phyloP scores from a whole-genome alignment of 2,797 vertebrate genomes.

The Xiphophorus birchmanni region DNA sequence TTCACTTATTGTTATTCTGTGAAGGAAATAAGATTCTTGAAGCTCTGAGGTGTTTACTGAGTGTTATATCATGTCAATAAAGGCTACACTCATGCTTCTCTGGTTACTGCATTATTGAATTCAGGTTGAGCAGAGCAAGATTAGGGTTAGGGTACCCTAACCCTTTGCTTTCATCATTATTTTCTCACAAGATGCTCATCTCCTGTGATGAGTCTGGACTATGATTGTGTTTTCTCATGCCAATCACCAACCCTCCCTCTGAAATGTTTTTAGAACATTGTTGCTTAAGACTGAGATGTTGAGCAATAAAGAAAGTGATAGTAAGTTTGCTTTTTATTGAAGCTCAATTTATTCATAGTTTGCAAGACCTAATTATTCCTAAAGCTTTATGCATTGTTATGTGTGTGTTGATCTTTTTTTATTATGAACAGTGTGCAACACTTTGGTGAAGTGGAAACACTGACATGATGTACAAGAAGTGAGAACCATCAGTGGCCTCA shows the following conservation, averaged over 20 bases:
- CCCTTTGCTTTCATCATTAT: neutral
- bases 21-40: neutral
- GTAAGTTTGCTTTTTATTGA: neutral
- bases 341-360: neutral
- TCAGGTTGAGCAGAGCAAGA: neutral
- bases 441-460: neutral
- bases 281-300: neutral
- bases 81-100: neutral
- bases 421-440: neutral
- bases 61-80: constrained; percentile 34
- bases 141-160: neutral
- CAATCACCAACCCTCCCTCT: neutral
- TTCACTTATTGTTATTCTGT: constrained; percentile 4
- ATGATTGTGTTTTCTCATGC: neutral
- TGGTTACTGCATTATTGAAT: neutral
- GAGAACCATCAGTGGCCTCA: neutral
- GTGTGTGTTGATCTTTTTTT: neutral
- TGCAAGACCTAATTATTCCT: neutral
- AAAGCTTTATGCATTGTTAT: neutral
- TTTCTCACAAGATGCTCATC: neutral
- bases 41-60: neutral
- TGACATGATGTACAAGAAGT: neutral
- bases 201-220: neutral
- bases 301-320: neutral
- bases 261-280: neutral